Evolutionary conservation across 2,113 vertebrate species (phyloP).

Genomic region (Hypocryptadius cinnamomeus): DNA sequence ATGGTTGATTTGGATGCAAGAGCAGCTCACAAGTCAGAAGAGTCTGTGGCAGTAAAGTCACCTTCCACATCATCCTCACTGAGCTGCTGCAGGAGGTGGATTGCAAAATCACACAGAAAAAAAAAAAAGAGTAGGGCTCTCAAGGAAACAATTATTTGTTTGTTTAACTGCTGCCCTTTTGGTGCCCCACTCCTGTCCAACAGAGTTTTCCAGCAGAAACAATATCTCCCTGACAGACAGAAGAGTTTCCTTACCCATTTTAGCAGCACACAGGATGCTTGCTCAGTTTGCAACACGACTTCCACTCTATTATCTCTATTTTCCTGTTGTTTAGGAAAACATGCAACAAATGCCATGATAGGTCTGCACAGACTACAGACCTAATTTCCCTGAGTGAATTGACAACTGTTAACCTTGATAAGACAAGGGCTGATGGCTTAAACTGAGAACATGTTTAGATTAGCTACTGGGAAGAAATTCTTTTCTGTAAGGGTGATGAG

Average conservation of each 20-base stretch:
- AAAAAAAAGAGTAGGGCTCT: not conserved
- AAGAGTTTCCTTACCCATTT: not conserved
- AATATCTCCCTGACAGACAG: not conserved
- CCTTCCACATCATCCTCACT: not conserved
- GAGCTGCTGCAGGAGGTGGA: not conserved
- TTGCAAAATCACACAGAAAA: not conserved
- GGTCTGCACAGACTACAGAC: not conserved
- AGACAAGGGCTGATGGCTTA: not conserved
- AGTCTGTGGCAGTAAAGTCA: not conserved
- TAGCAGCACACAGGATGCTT: not conserved
- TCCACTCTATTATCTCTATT: not conserved
- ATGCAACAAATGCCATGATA: not conserved
- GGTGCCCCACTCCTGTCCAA: not conserved
- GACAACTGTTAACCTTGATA: not conserved
- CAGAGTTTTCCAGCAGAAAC: not conserved
- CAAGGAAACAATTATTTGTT: not conserved
- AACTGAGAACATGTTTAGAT: not conserved
- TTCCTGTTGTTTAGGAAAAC: conserved; percentile 1
- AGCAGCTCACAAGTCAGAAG: not conserved
- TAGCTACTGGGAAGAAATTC: not conserved
- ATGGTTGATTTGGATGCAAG: not conserved
- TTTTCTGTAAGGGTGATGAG: not conserved
- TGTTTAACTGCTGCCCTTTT: not conserved
- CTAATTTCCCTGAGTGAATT: not conserved
- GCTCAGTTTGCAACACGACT: not conserved